These are phyloP conservation scores for Megaceryle alcyon DNA, from an alignment of 2,797 vertebrate genomes.

Conservation along the genomic window DNA sequence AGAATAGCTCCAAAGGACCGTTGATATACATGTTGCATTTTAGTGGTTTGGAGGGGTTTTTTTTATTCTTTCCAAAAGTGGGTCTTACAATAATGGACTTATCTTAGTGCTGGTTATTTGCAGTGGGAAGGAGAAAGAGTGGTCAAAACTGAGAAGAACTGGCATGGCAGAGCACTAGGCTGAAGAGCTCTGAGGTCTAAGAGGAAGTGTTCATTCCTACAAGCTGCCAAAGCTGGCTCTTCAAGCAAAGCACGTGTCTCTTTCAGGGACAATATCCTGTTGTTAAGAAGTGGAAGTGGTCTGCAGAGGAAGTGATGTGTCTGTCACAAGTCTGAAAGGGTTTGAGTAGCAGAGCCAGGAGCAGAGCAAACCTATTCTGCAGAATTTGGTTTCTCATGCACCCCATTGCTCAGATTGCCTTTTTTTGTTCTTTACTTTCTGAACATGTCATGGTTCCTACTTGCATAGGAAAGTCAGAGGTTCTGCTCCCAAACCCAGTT, in stretches of 20 bases:
- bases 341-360: not conserved
- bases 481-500: not conserved
- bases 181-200: not conserved
- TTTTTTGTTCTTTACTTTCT: not conserved
- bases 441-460: not conserved
- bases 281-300: constrained; percentile 39
- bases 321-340: constrained; percentile 23
- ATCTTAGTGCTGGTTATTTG: not conserved
- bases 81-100: not conserved
- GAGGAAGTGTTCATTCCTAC: not conserved
- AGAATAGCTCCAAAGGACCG: not conserved
- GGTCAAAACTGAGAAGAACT: not conserved
- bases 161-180: not conserved
- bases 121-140: not conserved
- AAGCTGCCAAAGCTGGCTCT: not conserved
- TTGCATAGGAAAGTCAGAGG: not conserved
- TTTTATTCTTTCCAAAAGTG: not conserved
- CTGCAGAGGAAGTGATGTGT: constrained; percentile 30
- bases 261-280: not conserved
- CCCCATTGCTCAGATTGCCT: not conserved
- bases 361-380: not conserved
- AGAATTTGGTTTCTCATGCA: not conserved
- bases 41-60: not conserved
- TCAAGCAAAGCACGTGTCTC: not conserved
- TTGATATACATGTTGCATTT: not conserved